phyloP scores from a whole-genome alignment of 2,113 vertebrate species.

The Nesoenas mayeri region DNA sequence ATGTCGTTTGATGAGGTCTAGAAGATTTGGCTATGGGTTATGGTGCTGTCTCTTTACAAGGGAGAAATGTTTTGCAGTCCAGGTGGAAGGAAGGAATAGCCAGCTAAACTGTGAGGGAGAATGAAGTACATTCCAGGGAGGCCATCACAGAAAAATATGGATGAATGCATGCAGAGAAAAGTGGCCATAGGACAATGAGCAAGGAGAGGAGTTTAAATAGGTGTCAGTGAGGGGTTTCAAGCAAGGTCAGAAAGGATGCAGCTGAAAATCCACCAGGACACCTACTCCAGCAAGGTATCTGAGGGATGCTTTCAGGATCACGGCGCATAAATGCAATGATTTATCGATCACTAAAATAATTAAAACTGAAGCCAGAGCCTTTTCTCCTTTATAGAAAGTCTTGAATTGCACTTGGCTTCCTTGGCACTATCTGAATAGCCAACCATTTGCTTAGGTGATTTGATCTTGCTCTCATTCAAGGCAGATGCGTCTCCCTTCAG shows the following conservation, averaged over 20 bases:
- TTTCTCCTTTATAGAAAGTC: background rate
- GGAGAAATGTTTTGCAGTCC: background rate
- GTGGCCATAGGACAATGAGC: background rate
- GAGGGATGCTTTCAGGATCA: background rate
- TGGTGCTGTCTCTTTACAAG: background rate
- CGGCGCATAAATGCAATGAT: background rate
- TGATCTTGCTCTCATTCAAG: slow-evolving; percentile 17
- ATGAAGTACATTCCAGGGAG: background rate
- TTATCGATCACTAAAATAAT: background rate
- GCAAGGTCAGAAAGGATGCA: background rate
- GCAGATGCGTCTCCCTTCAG: background rate
- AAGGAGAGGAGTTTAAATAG: background rate
- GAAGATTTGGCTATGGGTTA: background rate
- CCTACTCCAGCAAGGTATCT: background rate
- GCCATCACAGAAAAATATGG: background rate
- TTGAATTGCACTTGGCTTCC: background rate
- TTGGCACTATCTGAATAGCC: background rate
- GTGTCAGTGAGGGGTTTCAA: background rate
- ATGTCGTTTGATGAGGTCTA: background rate
- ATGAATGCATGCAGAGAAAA: background rate
- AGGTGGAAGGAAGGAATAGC: background rate
- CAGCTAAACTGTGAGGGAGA: background rate
- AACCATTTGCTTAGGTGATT: slow-evolving; percentile 34
- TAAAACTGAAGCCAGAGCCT: background rate
- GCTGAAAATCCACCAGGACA: background rate